Base-by-base conservation (phyloP, 92 coral and sea anemone genomes). In the Palythoa caribaeorum region DNA sequence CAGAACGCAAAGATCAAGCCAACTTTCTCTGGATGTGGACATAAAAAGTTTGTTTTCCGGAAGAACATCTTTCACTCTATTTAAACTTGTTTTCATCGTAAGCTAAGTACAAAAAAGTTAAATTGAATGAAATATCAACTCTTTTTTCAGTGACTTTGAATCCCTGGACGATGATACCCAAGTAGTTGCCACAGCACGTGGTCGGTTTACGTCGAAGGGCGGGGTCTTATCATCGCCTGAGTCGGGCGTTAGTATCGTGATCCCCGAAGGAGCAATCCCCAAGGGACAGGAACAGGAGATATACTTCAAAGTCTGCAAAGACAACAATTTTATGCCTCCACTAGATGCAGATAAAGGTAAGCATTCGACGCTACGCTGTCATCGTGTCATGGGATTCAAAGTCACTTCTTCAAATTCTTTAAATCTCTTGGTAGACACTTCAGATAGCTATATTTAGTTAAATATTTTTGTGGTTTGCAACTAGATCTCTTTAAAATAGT, bases 111-210 rank as follows among this genome's bases (percentile, higher is more conserved):
- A 39, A 47, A 62, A 74, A n/a, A 73, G 37, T 28, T 28, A 63
- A 51, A 39, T 81, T 60, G 69, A 76, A 50, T 37, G 16, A 38
- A 62, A 77, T 77, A 54, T 77, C 84, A 37, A 71, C 74, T 91
- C 87, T 72, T 72, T 80, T 86, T 73, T 21, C 91, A 97, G 99
- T 83, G 99, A 97, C 89, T 97, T 95, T 90, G 99, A 95, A 79
- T 95, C 98, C 71, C 92, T 94, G 53, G 97, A 91, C 17, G 98
- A 97, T 83, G 98, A 97, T 87, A 94, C 97, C 57, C 95, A 93
- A 91, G 99, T 97, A 16, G 98, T 97, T 6, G 99, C 98, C 76
- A 97, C 99, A 38, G 99, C 99, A n/a, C 97, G 99, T 79, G 99
- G 99, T 50, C 91, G 91, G 77, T 97, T 97, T 83, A 94, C 96